A percentile compares a stretch with the other conserved stretches of the same genome.
These are phyloP conservation scores for Platerodrilus igneus DNA, from an alignment of 2,888 invertebrate genomes.

Conservation along the genomic window DNA sequence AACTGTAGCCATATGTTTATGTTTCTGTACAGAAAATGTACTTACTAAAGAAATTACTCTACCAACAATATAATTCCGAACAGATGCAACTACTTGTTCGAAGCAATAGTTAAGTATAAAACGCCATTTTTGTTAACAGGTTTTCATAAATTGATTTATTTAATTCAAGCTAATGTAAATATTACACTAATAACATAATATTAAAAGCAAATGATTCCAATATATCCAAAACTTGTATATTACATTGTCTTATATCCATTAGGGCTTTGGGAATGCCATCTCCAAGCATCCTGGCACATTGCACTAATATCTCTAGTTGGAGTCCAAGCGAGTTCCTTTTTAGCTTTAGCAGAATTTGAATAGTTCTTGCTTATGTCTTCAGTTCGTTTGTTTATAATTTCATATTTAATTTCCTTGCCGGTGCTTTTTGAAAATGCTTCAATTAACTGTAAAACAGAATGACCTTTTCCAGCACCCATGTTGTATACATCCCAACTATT, in stretches of 20 bases:
- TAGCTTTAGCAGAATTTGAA: conserved; percentile 74
- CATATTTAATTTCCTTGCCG: conserved; percentile 66
- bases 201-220: no score
- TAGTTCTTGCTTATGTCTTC: conserved; percentile 85
- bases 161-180: no score
- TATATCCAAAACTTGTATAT: no score
- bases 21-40: no score
- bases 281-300: conserved; percentile 86
- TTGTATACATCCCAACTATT: conserved; percentile 73
- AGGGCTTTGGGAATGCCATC: conserved; percentile 81
- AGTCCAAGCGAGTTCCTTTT: conserved; percentile 74
- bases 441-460: conserved; percentile 82
- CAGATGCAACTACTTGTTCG: no score
- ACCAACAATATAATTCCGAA: no score
- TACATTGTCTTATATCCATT: conserved; percentile 63
- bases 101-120: no score
- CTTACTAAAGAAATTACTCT: no score
- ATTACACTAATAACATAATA: no score
- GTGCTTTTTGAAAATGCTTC: conserved; percentile 73
- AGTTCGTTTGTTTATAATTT: conserved; percentile 64
- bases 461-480: conserved; percentile 80
- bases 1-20: no score
- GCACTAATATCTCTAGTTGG: conserved; percentile 69
- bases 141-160: no score
- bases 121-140: no score